phyloP scores from a whole-genome alignment of 2,797 vertebrate species.

The Gymnocypris eckloni region DNA sequence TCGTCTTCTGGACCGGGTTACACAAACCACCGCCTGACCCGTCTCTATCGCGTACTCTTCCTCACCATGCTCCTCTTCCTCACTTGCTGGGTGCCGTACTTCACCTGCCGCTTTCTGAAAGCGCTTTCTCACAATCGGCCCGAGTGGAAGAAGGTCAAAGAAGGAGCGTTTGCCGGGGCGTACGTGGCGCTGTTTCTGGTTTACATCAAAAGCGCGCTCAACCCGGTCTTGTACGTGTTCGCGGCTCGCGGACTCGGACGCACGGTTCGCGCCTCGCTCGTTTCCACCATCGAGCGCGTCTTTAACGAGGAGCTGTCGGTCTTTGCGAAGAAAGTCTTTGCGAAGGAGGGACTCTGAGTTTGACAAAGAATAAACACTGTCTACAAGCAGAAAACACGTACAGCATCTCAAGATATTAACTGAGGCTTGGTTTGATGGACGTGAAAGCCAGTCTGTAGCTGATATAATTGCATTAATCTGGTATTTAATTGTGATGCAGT shows the following conservation, averaged over 20 bases:
- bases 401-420: background rate
- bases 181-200: slow-evolving; percentile 79
- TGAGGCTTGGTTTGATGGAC: background rate
- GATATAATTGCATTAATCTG: background rate
- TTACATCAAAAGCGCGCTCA: slow-evolving; percentile 79
- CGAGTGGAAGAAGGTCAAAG: fast-evolving
- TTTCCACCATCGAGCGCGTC: slow-evolving; percentile 77
- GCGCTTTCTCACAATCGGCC: background rate
- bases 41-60: slow-evolving; percentile 79
- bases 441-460: background rate
- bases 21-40: slow-evolving; percentile 65
- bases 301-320: slow-evolving; percentile 78
- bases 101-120: slow-evolving; percentile 75
- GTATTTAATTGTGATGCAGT: background rate
- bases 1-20: slow-evolving; percentile 44
- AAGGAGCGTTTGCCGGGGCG: fast-evolving
- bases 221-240: slow-evolving; percentile 81
- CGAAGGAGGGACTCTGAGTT: slow-evolving; percentile 69
- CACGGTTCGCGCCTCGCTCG: slow-evolving; percentile 72
- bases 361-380: background rate
- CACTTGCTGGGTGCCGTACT: slow-evolving; percentile 84
- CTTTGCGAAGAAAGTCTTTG: slow-evolving; percentile 73
- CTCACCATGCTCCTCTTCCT: slow-evolving; percentile 82
- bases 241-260: slow-evolving; percentile 77
- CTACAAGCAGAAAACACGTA: background rate